These are phyloP conservation scores for Melozone crissalis DNA, from an alignment of 2,113 vertebrate species.

Conservation along the genomic window DNA sequence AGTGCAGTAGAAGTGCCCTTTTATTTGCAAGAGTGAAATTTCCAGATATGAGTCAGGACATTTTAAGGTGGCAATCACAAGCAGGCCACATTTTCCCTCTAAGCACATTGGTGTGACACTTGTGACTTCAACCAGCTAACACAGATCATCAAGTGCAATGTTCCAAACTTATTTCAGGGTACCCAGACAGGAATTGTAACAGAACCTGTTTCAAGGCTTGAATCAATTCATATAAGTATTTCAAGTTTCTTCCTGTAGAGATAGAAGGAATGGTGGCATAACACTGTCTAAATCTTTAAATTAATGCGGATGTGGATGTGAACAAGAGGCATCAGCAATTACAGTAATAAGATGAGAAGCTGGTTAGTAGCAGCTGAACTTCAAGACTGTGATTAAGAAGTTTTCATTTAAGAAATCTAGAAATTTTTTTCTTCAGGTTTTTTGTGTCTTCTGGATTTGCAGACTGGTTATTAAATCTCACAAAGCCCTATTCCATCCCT, in stretches of 20 bases:
- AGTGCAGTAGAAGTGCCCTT: background rate
- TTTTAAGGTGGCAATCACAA: background rate
- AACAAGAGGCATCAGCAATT: background rate
- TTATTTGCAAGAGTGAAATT: background rate
- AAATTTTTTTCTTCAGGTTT: background rate
- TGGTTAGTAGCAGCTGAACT: background rate
- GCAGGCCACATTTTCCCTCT: background rate
- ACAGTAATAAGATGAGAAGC: background rate
- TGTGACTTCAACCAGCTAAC: background rate
- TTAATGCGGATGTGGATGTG: background rate
- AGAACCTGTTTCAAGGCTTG: background rate
- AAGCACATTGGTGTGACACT: background rate
- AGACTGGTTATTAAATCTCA: background rate
- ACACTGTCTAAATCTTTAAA: background rate
- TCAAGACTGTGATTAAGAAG: background rate
- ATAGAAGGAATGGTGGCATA: background rate
- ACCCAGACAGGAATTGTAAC: background rate
- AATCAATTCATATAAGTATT: background rate
- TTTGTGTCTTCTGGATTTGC: background rate
- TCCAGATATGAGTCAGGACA: background rate
- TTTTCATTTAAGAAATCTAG: background rate
- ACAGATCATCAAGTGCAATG: background rate
- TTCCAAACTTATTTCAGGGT: background rate
- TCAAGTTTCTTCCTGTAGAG: background rate
- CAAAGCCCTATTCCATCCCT: background rate